Base-by-base conservation (phyloP, 2,113 vertebrate species). In the Xyrauchen texanus region DNA sequence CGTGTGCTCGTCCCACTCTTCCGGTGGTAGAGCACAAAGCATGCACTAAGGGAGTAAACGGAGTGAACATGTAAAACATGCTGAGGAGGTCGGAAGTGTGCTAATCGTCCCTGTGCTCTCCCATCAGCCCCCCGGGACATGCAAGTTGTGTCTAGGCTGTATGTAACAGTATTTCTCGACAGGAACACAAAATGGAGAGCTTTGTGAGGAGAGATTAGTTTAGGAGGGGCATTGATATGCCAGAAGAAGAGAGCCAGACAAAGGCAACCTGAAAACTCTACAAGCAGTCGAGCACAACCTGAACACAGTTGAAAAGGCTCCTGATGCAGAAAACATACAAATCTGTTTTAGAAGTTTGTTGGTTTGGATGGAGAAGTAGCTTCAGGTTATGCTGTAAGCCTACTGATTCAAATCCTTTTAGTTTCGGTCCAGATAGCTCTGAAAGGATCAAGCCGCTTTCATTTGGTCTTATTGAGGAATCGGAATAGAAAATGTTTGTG, bases 141-240 rank as follows among this genome's bases (percentile, higher is more conserved):
- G 77, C 77, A 79, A 89, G 87, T 87, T 62, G 83, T 84, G 86
- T 91, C 90, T 89, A 86, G 78, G 81, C 84, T 81, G 34, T 52
- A 79, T 89, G 91, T 90, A 92, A 93, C 91, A 86, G 86, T 90
- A 93, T 90, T 91, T 92, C 87, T 80, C 85, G 85, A 89, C 88
- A 90, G 86, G 88, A 89, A 86, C 86, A 86, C 85, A 90, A 91
- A 92, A 91, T 90, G 88, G 87, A 77, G 86, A 21, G 86, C 87
- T 87, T 91, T 91, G 90, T 92, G 85, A 89, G 53, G 85, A 84
- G 80, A 90, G 89, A 91, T 90, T 90, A 89, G 82, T 88, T 87
- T 86, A 87, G 88, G 86, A 88, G 90, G 86, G 85, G 75, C 75
- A 79, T 81, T 79, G 89, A 91, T 90, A 90, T n/a, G n/a, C n/a